Conservation (phyloP, 2,888 invertebrate genomes). For the Eurytoma californica region DNA sequence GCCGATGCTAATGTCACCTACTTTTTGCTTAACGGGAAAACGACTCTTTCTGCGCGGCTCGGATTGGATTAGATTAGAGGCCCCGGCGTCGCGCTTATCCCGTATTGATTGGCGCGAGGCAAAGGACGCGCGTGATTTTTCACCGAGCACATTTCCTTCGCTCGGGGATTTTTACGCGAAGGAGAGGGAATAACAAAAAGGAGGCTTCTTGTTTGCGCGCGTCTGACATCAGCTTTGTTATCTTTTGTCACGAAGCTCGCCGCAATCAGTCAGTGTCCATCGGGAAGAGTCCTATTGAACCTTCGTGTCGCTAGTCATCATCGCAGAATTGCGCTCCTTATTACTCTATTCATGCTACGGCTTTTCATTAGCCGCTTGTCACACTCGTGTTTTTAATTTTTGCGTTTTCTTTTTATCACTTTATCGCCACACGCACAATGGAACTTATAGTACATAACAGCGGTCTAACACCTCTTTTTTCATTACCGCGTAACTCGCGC, state of each 20-base stretch:
- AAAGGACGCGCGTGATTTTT: background rate
- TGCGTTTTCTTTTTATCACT: background rate
- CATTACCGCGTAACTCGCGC: too few species aligned
- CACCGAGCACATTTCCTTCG: background rate
- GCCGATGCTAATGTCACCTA: slow-evolving; percentile 45
- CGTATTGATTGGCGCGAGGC: background rate
- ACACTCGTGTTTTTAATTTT: background rate
- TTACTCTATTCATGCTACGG: background rate
- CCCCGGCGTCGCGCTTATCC: background rate
- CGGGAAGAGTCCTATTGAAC: too few species aligned
- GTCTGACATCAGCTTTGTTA: background rate
- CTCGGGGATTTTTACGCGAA: background rate
- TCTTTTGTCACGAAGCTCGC: background rate
- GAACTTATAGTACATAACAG: too few species aligned
- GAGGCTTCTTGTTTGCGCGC: background rate
- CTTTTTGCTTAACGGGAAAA: slow-evolving; percentile 51
- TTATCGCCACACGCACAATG: too few species aligned
- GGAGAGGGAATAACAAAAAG: background rate
- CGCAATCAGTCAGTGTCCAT: slow-evolving; percentile 12
- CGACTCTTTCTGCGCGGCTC: background rate
- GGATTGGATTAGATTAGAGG: slow-evolving; percentile 25
- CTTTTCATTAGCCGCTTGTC: background rate
- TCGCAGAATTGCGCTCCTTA: background rate
- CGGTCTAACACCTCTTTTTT: too few species aligned
- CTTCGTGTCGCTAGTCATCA: background rate